A percentile compares a stretch with the other conserved stretches of the same genome.
Conservation (phyloP, 2,113 vertebrate genomes). For the Morone saxatilis region DNA sequence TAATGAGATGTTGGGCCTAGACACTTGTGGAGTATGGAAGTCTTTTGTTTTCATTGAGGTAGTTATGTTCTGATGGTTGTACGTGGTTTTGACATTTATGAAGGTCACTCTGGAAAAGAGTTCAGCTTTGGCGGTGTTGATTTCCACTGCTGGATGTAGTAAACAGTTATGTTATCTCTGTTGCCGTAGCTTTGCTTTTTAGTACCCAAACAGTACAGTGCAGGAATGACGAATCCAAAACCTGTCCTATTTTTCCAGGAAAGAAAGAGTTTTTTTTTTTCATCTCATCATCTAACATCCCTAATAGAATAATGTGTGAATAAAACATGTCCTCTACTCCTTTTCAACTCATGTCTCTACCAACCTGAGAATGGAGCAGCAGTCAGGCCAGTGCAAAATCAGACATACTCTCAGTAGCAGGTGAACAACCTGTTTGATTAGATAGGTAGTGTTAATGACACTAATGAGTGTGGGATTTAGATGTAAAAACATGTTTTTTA, state of each 20-base stretch:
- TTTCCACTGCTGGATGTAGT: neutral
- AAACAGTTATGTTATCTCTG: constrained; percentile 15
- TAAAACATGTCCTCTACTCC: constrained; percentile 28
- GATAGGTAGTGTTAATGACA: neutral
- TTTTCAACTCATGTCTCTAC: neutral
- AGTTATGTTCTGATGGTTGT: neutral
- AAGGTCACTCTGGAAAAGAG: neutral
- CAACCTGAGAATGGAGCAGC: neutral
- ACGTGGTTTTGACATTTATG: neutral
- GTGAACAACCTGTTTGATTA: neutral
- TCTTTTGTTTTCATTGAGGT: neutral
- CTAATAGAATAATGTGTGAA: constrained; percentile 16
- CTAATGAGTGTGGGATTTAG: neutral
- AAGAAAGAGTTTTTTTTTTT: constrained; percentile 30
- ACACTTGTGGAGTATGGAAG: too few relatives aligned
- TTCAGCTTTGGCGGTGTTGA: neutral
- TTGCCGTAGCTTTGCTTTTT: neutral
- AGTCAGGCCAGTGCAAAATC: constrained; percentile 1
- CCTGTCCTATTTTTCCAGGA: neutral
- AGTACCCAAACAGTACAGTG: neutral
- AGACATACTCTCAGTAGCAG: constrained; percentile 24
- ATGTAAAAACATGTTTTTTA: neutral
- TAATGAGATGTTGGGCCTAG: neutral
- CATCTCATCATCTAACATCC: neutral
- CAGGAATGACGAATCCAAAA: neutral